Conservation (phyloP, 2,888 invertebrate genomes). For the Tetranychus piercei region DNA sequence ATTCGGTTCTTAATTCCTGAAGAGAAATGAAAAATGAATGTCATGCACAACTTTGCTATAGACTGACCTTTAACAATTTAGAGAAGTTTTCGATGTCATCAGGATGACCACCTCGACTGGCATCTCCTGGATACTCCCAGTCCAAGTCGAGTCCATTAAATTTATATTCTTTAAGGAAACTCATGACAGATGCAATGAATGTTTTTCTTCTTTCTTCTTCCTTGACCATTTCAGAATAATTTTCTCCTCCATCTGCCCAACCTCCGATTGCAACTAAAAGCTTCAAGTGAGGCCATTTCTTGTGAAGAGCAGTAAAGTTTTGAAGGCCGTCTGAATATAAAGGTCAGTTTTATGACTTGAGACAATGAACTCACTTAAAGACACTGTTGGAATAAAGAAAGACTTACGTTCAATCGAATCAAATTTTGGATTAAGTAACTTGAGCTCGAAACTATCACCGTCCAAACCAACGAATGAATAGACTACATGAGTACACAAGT, state of each 20-base stretch:
- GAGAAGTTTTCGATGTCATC: slow-evolving; percentile 65
- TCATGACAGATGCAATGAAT: slow-evolving; percentile 55
- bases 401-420: slow-evolving; percentile 36
- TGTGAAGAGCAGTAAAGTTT: slow-evolving; percentile 54
- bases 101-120: slow-evolving; percentile 63
- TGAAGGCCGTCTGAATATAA: slow-evolving; percentile 44
- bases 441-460: slow-evolving; percentile 26
- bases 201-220: slow-evolving; percentile 47
- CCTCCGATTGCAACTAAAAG: slow-evolving; percentile 66
- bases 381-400: neutral
- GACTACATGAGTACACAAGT: slow-evolving; percentile 27
- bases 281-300: slow-evolving; percentile 51
- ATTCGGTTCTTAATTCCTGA: slow-evolving; percentile 46
- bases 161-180: slow-evolving; percentile 50
- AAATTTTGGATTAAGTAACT: slow-evolving; percentile 37
- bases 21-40: slow-evolving; percentile 2
- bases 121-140: slow-evolving; percentile 77
- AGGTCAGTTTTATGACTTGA: neutral
- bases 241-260: slow-evolving; percentile 73
- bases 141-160: slow-evolving; percentile 74
- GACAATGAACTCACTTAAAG: too few relatives aligned
- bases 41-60: slow-evolving; percentile 13
- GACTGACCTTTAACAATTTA: slow-evolving; percentile 21
- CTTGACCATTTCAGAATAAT: slow-evolving; percentile 63
- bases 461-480: slow-evolving; percentile 27